Percentiles rank a stretch among this genome's conserved stretches.
Conservation (phyloP, 2,888 invertebrate species). For the Ochropacha duplaris region DNA sequence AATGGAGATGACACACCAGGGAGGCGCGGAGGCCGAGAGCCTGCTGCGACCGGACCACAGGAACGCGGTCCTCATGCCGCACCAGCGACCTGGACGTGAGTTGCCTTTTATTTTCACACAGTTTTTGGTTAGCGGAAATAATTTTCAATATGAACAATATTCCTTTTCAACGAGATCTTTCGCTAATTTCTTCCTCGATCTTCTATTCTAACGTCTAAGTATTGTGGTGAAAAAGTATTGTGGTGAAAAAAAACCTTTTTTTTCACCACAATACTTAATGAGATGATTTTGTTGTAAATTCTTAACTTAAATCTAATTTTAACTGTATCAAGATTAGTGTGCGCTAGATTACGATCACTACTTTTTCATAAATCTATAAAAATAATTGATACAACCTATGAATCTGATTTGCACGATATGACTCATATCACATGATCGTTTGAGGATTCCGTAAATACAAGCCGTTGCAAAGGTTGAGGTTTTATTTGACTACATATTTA, state of each 20-base stretch:
- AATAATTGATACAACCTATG: not conserved
- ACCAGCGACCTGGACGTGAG: slow-evolving; percentile 57
- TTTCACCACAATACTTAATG: no score
- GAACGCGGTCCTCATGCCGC: slow-evolving; percentile 63
- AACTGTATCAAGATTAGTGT: not conserved
- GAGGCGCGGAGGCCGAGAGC: slow-evolving; percentile 75
- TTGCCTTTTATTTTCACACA: slow-evolving; percentile 9
- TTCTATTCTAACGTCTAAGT: no score
- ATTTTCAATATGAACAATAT: not conserved
- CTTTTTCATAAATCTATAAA: not conserved
- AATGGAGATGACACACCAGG: slow-evolving; percentile 76
- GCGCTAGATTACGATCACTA: not conserved
- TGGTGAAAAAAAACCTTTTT: no score
- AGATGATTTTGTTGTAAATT: no score
- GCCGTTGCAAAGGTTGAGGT: no score
- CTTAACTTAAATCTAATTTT: not conserved
- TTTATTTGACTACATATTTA: no score
- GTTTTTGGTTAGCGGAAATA: not conserved
- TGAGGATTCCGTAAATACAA: not conserved
- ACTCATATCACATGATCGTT: not conserved
- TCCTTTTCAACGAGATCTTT: no score
- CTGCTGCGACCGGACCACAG: slow-evolving; percentile 69
- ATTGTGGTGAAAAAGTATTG: no score
- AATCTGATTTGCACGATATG: not conserved
- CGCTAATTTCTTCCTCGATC: no score